phyloP scores from a whole-genome alignment of 2,113 vertebrate genomes.

The Coptodon bakossiorum region DNA sequence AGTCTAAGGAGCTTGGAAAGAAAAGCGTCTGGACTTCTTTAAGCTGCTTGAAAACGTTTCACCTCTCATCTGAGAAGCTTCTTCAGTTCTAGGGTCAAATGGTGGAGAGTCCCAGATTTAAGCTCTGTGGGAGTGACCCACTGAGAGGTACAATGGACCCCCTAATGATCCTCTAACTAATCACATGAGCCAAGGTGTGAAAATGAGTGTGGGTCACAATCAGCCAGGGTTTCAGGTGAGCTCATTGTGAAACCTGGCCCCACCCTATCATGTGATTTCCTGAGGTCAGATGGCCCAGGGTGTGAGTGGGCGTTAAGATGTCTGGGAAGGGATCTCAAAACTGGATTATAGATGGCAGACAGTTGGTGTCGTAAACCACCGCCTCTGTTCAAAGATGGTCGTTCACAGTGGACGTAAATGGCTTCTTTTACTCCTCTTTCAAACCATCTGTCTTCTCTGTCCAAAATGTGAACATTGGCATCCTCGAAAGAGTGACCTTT shows the following conservation, averaged over 20 bases:
- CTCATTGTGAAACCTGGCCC: too few species aligned
- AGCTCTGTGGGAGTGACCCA: not conserved
- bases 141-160: not conserved
- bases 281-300: too few species aligned
- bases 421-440: too few species aligned
- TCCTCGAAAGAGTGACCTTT: too few species aligned
- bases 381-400: too few species aligned
- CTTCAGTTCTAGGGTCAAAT: not conserved
- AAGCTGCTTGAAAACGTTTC: not conserved
- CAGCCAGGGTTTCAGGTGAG: too few species aligned
- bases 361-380: too few species aligned
- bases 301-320: not conserved
- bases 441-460: too few species aligned
- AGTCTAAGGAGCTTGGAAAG: not conserved
- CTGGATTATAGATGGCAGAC: not conserved
- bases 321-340: not conserved
- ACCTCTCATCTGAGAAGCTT: not conserved
- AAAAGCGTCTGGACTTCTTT: accelerated
- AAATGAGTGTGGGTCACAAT: too few species aligned
- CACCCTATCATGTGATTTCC: too few species aligned
- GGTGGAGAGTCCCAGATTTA: not conserved
- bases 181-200: accelerated
- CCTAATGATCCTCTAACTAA: not conserved
- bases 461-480: too few species aligned
- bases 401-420: too few species aligned